Percentiles rank a stretch among this genome's conserved stretches.
Evolutionary conservation across 2,888 invertebrate genomes (phyloP).

Genomic region (Andrena chrysosceles): DNA sequence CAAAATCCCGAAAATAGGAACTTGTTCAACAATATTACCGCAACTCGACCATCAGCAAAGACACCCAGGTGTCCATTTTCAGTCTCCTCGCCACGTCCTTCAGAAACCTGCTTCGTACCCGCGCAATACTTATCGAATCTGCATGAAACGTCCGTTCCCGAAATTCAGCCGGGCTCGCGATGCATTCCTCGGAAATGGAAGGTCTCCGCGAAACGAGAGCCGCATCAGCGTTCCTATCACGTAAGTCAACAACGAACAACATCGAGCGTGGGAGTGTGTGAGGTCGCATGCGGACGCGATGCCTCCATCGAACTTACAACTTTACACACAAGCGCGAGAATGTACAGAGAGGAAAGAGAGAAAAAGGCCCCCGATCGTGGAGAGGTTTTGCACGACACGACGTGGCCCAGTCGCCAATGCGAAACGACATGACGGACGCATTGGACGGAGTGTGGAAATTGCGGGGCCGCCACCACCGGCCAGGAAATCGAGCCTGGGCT

Average conservation of each 20-base stretch:
- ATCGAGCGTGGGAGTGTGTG: background rate
- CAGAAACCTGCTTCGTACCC: background rate
- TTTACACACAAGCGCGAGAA: background rate
- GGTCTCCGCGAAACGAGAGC: background rate
- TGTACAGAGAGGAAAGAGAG: background rate
- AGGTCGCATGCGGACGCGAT: background rate
- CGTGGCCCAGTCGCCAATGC: slow-evolving; percentile 36
- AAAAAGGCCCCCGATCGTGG: background rate
- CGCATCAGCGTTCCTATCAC: slow-evolving; percentile 46
- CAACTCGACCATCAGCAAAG: background rate
- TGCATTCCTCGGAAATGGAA: slow-evolving; percentile 11
- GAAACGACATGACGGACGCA: slow-evolving; percentile 61
- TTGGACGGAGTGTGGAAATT: slow-evolving; percentile 56
- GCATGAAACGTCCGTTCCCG: background rate
- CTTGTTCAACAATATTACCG: background rate
- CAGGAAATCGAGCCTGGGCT: slow-evolving; percentile 47
- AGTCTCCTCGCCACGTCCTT: background rate
- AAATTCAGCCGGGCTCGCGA: background rate
- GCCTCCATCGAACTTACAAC: too few relatives aligned
- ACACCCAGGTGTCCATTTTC: background rate
- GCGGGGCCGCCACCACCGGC: slow-evolving; percentile 45
- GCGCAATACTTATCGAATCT: background rate
- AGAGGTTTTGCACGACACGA: slow-evolving; percentile 8
- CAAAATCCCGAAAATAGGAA: background rate
- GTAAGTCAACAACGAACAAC: slow-evolving; percentile 15